Evolutionary conservation across 37 sponge, comb jelly and placozoan genomes (phyloP).

Genomic region (Eunapius fragilis): DNA sequence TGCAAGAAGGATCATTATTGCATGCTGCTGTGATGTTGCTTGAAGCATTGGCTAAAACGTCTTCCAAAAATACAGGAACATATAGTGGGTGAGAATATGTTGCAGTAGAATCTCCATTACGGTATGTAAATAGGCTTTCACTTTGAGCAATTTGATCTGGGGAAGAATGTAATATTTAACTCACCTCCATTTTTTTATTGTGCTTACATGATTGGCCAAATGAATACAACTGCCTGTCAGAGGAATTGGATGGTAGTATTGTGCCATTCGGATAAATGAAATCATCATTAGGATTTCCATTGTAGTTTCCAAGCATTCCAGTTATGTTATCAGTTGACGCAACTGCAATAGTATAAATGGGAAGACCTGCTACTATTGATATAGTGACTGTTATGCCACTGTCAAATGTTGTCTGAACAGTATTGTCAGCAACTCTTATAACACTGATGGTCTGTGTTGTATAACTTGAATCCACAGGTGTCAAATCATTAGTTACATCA

Average conservation of each 20-base stretch:
- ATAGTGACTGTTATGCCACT: conserved; percentile 33
- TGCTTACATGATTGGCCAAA: conserved; percentile 73
- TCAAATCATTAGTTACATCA: conserved; percentile 26
- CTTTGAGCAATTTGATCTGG: conserved; percentile 57
- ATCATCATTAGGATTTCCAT: conserved; percentile 68
- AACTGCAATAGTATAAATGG: conserved; percentile 13
- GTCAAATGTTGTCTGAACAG: conserved; percentile 15
- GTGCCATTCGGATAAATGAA: conserved; percentile 65
- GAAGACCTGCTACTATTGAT: not conserved
- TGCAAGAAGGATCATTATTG: conserved; percentile 33
- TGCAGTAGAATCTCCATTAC: not conserved
- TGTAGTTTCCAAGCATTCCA: conserved; percentile 76
- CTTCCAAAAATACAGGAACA: conserved; percentile 48
- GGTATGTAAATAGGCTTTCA: conserved; percentile 60
- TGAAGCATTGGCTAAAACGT: conserved; percentile 25
- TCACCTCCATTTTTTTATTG: not conserved
- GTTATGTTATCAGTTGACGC: conserved; percentile 36
- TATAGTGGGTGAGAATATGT: conserved; percentile 48
- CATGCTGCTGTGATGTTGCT: conserved; percentile 14
- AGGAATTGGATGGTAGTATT: conserved; percentile 30
- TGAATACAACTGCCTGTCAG: conserved; percentile 64
- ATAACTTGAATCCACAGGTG: conserved; percentile 9
- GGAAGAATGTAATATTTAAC: not conserved
- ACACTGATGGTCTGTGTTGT: not conserved
- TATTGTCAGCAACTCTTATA: not conserved